phyloP scores from a whole-genome alignment of 1,140 invertebrate species.

The Ooceraea biroi region DNA sequence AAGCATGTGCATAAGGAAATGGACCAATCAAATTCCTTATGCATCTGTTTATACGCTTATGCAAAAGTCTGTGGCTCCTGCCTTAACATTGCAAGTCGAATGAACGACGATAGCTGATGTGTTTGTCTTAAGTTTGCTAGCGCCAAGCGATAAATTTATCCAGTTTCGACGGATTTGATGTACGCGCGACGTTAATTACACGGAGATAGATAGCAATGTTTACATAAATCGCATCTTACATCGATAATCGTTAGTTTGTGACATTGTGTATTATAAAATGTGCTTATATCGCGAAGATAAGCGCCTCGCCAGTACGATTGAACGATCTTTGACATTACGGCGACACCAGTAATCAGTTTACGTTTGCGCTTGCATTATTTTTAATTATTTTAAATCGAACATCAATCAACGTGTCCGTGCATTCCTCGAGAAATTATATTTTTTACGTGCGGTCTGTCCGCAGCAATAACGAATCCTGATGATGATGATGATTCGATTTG shows the following conservation, averaged over 20 bases:
- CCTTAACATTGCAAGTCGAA: not conserved
- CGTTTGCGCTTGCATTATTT: not conserved
- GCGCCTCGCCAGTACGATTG: not conserved
- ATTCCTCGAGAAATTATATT: not conserved
- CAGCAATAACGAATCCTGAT: no score
- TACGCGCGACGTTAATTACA: not conserved
- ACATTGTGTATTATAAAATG: conserved; percentile 30
- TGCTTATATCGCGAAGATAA: conserved; percentile 10
- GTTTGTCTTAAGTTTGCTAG: not conserved
- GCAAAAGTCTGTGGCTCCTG: no score
- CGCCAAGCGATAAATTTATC: not conserved
- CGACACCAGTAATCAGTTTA: not conserved
- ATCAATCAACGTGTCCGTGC: not conserved
- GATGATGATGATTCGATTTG: no score
- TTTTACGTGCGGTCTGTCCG: no score
- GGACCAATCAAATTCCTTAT: no score
- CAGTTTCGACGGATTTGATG: not conserved
- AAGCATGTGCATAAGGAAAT: no score
- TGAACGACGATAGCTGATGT: not conserved
- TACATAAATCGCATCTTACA: not conserved
- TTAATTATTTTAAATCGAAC: conserved; percentile 15
- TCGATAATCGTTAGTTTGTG: not conserved
- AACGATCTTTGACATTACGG: conserved; percentile 32
- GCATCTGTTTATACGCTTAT: no score
- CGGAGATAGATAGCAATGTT: conserved; percentile 18